Evolutionary conservation across 2,888 invertebrate species (phyloP).

Genomic region (Sturmia bella): DNA sequence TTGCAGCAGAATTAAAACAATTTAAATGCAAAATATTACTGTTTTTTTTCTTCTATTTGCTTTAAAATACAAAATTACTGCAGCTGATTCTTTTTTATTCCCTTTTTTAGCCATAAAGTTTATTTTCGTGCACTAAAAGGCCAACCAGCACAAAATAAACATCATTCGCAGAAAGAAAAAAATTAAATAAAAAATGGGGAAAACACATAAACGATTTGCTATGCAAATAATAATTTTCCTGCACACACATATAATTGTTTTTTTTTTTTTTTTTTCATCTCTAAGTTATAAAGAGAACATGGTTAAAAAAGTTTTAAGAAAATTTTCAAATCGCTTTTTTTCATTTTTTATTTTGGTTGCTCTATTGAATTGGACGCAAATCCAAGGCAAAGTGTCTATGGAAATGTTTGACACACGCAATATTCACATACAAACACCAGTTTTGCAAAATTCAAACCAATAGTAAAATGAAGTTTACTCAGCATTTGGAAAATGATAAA

Average conservation of each 20-base stretch:
- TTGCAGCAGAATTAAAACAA: slow-evolving; percentile 77
- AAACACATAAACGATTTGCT: slow-evolving; percentile 75
- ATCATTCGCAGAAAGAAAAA: slow-evolving; percentile 48
- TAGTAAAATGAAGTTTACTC: slow-evolving; percentile 9
- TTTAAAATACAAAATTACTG: slow-evolving; percentile 77
- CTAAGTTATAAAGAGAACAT: slow-evolving; percentile 59
- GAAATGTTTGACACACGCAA: slow-evolving; percentile 63
- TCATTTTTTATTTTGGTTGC: slow-evolving; percentile 32
- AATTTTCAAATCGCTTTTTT: slow-evolving; percentile 29
- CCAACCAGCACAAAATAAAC: slow-evolving; percentile 59
- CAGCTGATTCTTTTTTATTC: slow-evolving; percentile 65
- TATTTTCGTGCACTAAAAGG: slow-evolving; percentile 58
- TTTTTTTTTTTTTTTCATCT: slow-evolving; percentile 56
- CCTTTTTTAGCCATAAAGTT: slow-evolving; percentile 17
- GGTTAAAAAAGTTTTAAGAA: slow-evolving; percentile 33
- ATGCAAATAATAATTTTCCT: slow-evolving; percentile 78
- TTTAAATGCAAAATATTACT: slow-evolving; percentile 79
- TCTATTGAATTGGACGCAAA: slow-evolving; percentile 65
- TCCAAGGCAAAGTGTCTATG: slow-evolving; percentile 71
- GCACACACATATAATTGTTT: slow-evolving; percentile 37
- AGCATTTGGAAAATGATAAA: background rate
- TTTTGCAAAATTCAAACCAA: background rate
- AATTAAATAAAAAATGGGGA: slow-evolving; percentile 38
- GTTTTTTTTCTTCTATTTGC: slow-evolving; percentile 70
- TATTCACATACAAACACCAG: slow-evolving; percentile 22